Conservation (phyloP, 2,888 invertebrate species). For the Zygogramma bicolorata region DNA sequence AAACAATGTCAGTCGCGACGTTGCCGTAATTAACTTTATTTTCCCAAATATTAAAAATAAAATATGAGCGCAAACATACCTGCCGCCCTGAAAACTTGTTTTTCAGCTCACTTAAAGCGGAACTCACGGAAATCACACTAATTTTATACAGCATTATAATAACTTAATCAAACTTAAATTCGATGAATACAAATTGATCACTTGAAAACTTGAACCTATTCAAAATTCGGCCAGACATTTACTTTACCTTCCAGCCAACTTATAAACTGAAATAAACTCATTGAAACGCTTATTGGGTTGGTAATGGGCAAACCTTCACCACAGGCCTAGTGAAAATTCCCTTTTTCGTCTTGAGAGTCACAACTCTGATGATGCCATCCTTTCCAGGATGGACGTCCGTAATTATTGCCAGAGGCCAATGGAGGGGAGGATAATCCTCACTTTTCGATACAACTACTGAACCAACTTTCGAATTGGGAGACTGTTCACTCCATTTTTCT, state of each 20-base stretch:
- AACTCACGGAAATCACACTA: too few relatives aligned
- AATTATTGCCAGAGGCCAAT: background rate
- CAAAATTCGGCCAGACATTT: background rate
- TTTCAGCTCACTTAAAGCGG: too few relatives aligned
- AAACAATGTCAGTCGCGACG: too few relatives aligned
- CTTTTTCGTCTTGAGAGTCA: background rate
- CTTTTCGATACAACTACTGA: background rate
- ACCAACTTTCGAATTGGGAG: conserved; percentile 13
- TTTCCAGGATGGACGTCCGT: background rate
- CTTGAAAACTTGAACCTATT: too few relatives aligned
- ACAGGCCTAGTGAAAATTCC: background rate
- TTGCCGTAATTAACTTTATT: too few relatives aligned
- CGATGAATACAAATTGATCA: too few relatives aligned
- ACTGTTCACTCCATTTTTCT: conserved; percentile 10
- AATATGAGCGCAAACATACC: too few relatives aligned
- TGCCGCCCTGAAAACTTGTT: too few relatives aligned
- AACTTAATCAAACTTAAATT: too few relatives aligned
- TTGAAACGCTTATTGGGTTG: background rate
- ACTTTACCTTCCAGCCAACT: background rate
- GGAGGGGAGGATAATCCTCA: background rate
- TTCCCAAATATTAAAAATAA: too few relatives aligned
- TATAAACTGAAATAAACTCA: background rate
- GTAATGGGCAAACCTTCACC: background rate
- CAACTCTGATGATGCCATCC: background rate
- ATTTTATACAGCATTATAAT: too few relatives aligned